Conservation (phyloP, 1,140 invertebrate species). For the Trachelipus rathkii region DNA sequence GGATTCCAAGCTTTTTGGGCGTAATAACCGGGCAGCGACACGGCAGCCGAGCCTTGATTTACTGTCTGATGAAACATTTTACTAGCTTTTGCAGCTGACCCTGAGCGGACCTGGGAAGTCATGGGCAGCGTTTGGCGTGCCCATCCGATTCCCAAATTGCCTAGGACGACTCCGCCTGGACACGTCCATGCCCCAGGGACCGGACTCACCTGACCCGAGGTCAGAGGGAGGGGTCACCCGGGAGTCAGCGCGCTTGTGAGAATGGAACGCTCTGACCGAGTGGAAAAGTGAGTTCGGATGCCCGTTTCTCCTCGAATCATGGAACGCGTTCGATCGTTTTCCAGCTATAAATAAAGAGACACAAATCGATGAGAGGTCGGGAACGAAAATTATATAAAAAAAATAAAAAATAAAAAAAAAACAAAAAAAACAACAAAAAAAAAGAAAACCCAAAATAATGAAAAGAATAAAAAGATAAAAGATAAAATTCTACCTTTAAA, state of each 20-base stretch:
- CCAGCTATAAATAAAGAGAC: not conserved
- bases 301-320: not conserved
- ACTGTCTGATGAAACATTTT: conserved; percentile 10
- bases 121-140: conserved; percentile 2
- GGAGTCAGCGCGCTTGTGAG: conserved; percentile 1
- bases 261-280: not conserved
- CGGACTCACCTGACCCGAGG: conserved; percentile 3
- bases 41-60: conserved; percentile 7
- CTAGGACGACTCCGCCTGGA: conserved; percentile 6
- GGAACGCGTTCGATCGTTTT: not conserved
- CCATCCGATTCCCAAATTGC: conserved; percentile 11
- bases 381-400: too few species aligned
- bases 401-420: too few species aligned
- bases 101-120: conserved; percentile 9
- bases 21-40: conserved; percentile 8
- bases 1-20: conserved; percentile 1
- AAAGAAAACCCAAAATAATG: not conserved
- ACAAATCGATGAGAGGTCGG: too few species aligned
- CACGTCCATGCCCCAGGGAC: conserved; percentile 6
- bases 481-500: not conserved
- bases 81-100: conserved; percentile 8
- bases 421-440: not conserved
- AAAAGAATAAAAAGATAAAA: not conserved
- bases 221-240: not conserved
- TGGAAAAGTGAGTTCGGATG: not conserved